A percentile compares a stretch with the other conserved stretches of the same genome.
Conservation (phyloP, 2,113 vertebrate species). For the Melanostigma gelatinosum region DNA sequence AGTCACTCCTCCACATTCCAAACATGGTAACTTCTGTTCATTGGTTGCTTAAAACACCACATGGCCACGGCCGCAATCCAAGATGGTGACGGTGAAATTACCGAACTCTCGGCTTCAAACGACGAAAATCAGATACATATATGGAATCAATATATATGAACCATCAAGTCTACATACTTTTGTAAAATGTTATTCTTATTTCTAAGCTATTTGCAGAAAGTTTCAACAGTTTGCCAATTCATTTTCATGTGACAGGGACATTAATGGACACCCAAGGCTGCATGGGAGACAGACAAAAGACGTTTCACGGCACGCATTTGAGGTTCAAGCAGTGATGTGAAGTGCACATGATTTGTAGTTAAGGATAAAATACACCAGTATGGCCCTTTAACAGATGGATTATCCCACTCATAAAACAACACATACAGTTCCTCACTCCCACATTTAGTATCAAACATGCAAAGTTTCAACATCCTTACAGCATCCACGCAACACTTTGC, state of each 20-base stretch:
- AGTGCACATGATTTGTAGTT: not conserved
- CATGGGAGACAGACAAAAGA: not conserved
- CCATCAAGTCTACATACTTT: not conserved
- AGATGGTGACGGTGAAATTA: too few species aligned
- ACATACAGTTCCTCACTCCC: not conserved
- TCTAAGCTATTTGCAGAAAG: not conserved
- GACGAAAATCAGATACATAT: too few species aligned
- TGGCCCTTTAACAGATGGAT: not conserved
- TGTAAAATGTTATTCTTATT: not conserved
- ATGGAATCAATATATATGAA: not conserved
- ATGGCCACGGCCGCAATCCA: too few species aligned
- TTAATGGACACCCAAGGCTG: not conserved
- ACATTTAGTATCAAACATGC: not conserved
- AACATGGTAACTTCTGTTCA: too few species aligned
- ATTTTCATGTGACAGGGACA: not conserved
- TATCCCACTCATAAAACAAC: conserved; percentile 1
- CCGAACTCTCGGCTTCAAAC: too few species aligned
- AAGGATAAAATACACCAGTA: not conserved
- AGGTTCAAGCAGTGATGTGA: not conserved
- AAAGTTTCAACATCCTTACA: not conserved
- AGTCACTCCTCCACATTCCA: too few species aligned
- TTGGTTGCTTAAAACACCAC: too few species aligned
- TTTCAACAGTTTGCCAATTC: not conserved
- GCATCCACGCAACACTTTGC: not conserved
- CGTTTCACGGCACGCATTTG: too few species aligned